Evolutionary conservation across 2,888 invertebrate species (phyloP).

Genomic region (Agrochola lychnidis): DNA sequence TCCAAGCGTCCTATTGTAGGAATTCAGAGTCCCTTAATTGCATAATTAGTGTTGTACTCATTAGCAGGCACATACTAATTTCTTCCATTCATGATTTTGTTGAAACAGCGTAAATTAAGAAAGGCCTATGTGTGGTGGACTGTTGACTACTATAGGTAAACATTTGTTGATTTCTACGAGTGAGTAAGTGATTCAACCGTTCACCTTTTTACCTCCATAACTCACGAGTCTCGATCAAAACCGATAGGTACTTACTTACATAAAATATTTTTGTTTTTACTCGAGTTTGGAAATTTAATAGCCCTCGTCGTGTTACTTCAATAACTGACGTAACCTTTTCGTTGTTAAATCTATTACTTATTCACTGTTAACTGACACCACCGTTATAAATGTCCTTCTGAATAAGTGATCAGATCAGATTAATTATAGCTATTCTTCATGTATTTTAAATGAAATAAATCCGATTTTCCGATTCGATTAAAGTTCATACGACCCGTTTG

Average conservation of each 20-base stretch:
- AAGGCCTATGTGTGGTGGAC: neutral
- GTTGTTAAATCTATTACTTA: slow-evolving; percentile 34
- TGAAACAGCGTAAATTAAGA: slow-evolving; percentile 9
- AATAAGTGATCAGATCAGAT: slow-evolving; percentile 17
- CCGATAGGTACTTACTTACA: too few relatives aligned
- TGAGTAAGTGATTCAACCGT: slow-evolving; percentile 11
- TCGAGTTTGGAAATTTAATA: neutral
- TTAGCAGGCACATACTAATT: slow-evolving; percentile 43
- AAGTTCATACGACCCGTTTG: neutral
- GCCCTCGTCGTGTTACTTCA: neutral
- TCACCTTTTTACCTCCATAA: neutral
- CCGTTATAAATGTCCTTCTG: slow-evolving; percentile 24
- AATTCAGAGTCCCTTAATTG: slow-evolving; percentile 46
- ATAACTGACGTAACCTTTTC: slow-evolving; percentile 40
- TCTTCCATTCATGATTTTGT: slow-evolving; percentile 33
- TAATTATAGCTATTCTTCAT: slow-evolving; percentile 17
- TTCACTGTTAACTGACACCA: slow-evolving; percentile 32
- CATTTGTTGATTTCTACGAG: neutral
- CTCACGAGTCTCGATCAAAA: neutral
- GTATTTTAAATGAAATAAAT: slow-evolving; percentile 19
- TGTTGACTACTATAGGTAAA: neutral
- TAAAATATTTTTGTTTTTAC: neutral
- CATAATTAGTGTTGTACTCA: slow-evolving; percentile 47
- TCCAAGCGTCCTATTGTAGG: slow-evolving; percentile 25
- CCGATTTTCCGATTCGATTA: neutral